Base-by-base conservation (phyloP, 2,797 vertebrate genomes). In the Lacerta bilineata region DNA sequence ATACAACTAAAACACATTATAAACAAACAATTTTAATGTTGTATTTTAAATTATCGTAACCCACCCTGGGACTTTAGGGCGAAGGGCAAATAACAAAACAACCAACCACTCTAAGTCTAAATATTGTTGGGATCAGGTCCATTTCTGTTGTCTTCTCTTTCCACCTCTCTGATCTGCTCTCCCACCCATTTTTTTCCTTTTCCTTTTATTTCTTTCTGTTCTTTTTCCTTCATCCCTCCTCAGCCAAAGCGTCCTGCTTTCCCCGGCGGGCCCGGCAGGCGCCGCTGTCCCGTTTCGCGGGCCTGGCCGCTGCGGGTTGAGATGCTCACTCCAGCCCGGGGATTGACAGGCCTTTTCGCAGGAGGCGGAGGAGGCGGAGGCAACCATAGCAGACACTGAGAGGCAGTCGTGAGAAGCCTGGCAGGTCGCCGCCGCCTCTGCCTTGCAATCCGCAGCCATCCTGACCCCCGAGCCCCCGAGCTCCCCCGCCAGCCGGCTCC, bases 361-460 rank as follows among this genome's bases (percentile, higher is more conserved):
- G 66, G 93, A 90, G 89, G 92, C 50, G 93, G 92, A 80, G 90
- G 90, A 71, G 93, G 92, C 83, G 90, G 90, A 84, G 93, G 88
- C 88, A 20, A 29, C 36, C 9, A 5, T 25, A 36, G 66, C 39
- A 80, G 90, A 86, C 91, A 68, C 91, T 88, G 59, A 91, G 92
- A 74, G 89, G 92, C 91, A 80, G 92, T 72, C 80, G 55, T 85
- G 71, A 90, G 95, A 89, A 86, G 89, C 90, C 43, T n/a, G 91
- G 82, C 92, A 92, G 88, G 91, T 86, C 11, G 46, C 93, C 27
- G 89, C 95, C 75, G 33, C 87, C 90, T 93, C 94, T 90, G 92
- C 87, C 74, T 18, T 92, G 91, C 94, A 92, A 97, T 97, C 97
- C 96, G 95, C 91, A 92, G 96, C 94, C 96, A 97, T 97, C 97